phyloP scores from a whole-genome alignment of 2,888 invertebrate genomes.

The Cerceris ruficornis region DNA sequence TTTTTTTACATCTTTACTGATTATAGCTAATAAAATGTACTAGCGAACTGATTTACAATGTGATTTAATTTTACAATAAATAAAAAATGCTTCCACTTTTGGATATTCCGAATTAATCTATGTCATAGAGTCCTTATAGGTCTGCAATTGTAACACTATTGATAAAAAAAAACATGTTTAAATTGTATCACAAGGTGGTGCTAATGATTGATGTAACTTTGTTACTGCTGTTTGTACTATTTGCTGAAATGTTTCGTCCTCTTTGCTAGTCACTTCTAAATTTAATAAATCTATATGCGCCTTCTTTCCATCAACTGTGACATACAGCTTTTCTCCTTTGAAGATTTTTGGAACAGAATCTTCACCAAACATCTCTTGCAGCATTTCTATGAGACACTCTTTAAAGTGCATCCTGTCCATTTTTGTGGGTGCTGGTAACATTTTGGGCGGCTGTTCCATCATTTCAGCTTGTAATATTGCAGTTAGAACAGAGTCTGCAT shows the following conservation, averaged over 20 bases:
- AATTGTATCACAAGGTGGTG: slow-evolving; percentile 82
- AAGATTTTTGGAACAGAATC: slow-evolving; percentile 96
- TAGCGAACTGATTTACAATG: slow-evolving; percentile 12
- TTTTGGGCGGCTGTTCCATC: slow-evolving; percentile 86
- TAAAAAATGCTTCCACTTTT: slow-evolving; percentile 10
- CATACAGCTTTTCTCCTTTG: slow-evolving; percentile 93
- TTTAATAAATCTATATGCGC: slow-evolving; percentile 93
- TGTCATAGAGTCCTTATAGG: slow-evolving; percentile 11
- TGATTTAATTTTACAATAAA: slow-evolving; percentile 39
- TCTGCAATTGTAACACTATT: slow-evolving; percentile 2
- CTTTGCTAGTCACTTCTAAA: slow-evolving; percentile 90
- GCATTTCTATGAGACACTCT: slow-evolving; percentile 94
- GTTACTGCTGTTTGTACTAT: slow-evolving; percentile 92
- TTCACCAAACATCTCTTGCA: slow-evolving; percentile 97
- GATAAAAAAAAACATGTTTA: slow-evolving; percentile 44
- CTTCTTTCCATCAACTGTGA: slow-evolving; percentile 92
- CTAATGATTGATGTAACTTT: slow-evolving; percentile 92
- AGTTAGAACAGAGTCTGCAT: slow-evolving; percentile 96
- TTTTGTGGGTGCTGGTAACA: slow-evolving; percentile 86
- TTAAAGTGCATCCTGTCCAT: slow-evolving; percentile 96
- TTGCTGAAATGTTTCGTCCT: slow-evolving; percentile 91
- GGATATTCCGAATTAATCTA: slow-evolving; percentile 18
- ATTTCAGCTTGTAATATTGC: slow-evolving; percentile 93
- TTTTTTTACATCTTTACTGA: slow-evolving; percentile 23
- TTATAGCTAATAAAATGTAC: slow-evolving; percentile 24